Evolutionary conservation across 2,113 vertebrate genomes (phyloP).

Genomic region (Dunckerocampus dactyliophorus): DNA sequence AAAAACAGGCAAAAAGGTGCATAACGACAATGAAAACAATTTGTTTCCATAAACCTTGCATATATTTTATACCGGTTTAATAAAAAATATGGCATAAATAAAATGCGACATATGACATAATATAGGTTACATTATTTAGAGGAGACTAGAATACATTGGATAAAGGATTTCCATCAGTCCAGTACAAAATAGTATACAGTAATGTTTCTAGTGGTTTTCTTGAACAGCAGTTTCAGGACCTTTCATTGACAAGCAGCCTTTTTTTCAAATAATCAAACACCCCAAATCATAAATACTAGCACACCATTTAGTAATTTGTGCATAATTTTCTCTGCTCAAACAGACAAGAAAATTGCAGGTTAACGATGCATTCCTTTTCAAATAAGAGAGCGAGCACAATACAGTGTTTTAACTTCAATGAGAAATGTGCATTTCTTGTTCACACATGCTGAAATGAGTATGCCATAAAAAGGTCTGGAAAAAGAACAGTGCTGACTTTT

Average conservation of each 20-base stretch:
- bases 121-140: conserved; percentile 38
- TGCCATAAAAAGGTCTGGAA: conserved; percentile 5
- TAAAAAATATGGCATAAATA: conserved; percentile 67
- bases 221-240: conserved; percentile 1
- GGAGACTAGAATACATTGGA: conserved; percentile 28
- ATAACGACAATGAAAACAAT: too few relatives aligned
- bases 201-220: conserved; percentile 23
- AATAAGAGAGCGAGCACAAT: background rate
- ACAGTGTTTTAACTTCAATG: background rate
- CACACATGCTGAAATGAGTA: conserved; percentile 14
- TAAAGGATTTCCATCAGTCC: conserved; percentile 23
- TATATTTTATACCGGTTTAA: conserved; percentile 49
- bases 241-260: conserved; percentile 34
- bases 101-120: conserved; percentile 57
- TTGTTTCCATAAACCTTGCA: too few relatives aligned
- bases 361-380: background rate
- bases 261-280: conserved; percentile 26
- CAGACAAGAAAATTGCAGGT: background rate
- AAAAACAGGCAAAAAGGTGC: too few relatives aligned
- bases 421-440: conserved; percentile 20
- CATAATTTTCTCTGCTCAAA: background rate
- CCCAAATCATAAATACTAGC: conserved; percentile 16
- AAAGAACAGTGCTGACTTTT: conserved; percentile 6
- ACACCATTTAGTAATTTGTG: conserved; percentile 15
- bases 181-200: conserved; percentile 37